Base-by-base conservation (phyloP, 2,888 invertebrate genomes). In the Willowsia nigromaculata region DNA sequence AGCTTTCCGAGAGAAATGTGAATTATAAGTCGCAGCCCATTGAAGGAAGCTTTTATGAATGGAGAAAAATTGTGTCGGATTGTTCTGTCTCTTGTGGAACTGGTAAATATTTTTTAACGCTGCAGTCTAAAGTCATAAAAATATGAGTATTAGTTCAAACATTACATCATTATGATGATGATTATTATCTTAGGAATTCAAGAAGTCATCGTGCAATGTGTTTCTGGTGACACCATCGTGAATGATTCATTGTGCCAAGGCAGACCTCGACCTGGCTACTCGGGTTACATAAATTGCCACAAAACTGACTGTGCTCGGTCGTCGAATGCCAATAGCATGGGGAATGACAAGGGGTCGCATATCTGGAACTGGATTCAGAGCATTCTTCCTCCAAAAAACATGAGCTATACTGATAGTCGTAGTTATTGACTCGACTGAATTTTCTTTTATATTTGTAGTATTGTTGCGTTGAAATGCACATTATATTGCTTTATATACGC, bases 21-120 rank as follows among this genome's bases (percentile, higher is more conserved):
- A 59, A 40, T 18, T 65, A 56, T 0, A 85, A 18, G 15, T 59
- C 84, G 4, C 76, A 87, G 25, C 90, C 92, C 0, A 71, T 92
- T n/a, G 92, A 92, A 91, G 92, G 92, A 37, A 91, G 90, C 25
- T 93, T 87, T 89, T 93, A 93, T 37, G 92, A 93, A 74, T 93
- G 92, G 92, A 85, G 92, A 50, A 92, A 90, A 83, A 92, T 92
- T 9, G 88, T 91, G 2, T 91, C 91, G 0, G 92, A 93, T 56
- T 93, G 92, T 68, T 93, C 92, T 0, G 92, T 92, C 22, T 56
- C 87, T 47, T 93, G 92, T 92, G 92, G 92, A n/a, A 71, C 81
- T 43, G 92, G 92, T 92, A 89, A 7, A 30, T n/a, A n/a, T n/a
- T n/a, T n/a, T n/a, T n/a, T n/a, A n/a, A n/a, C n/a, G n/a, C n/a